Percentiles rank a stretch among this genome's conserved stretches.
phyloP scores from a whole-genome alignment of 2,888 invertebrate species.

The Drymonia ruficornis region DNA sequence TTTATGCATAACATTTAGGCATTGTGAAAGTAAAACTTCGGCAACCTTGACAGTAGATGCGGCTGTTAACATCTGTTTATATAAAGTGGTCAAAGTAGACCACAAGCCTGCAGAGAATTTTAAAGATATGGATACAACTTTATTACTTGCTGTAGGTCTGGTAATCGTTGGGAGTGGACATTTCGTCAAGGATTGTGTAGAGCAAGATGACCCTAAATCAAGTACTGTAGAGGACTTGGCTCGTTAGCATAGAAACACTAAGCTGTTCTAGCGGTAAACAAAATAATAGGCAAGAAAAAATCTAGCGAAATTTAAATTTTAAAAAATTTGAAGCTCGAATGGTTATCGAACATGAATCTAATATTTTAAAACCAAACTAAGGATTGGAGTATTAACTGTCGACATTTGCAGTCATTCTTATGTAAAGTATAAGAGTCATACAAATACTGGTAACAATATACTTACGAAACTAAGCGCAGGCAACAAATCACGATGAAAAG shows the following conservation, averaged over 20 bases:
- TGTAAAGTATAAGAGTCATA: constrained; percentile 1
- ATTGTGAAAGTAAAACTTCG: constrained; percentile 18
- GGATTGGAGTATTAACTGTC: background rate
- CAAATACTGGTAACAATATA: background rate
- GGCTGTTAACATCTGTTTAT: constrained; percentile 27
- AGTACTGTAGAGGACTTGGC: no score
- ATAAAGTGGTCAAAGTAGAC: background rate
- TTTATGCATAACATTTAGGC: constrained; percentile 19
- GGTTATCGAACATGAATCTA: no score
- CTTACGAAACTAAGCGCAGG: background rate
- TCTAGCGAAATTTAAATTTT: no score
- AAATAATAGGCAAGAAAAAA: no score
- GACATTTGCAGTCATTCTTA: constrained; percentile 1
- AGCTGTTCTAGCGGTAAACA: no score
- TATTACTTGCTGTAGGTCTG: no score
- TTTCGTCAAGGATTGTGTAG: no score
- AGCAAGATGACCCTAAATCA: no score
- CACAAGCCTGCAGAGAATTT: background rate
- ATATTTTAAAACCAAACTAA: background rate
- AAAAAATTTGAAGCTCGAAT: no score
- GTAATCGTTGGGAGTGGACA: no score
- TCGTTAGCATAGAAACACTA: no score
- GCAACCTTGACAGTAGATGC: constrained; percentile 30
- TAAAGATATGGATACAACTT: no score
- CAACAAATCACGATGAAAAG: constrained; percentile 3